Conservation (phyloP, 1,140 invertebrate genomes). For the Caenorhabditis brenneri region DNA sequence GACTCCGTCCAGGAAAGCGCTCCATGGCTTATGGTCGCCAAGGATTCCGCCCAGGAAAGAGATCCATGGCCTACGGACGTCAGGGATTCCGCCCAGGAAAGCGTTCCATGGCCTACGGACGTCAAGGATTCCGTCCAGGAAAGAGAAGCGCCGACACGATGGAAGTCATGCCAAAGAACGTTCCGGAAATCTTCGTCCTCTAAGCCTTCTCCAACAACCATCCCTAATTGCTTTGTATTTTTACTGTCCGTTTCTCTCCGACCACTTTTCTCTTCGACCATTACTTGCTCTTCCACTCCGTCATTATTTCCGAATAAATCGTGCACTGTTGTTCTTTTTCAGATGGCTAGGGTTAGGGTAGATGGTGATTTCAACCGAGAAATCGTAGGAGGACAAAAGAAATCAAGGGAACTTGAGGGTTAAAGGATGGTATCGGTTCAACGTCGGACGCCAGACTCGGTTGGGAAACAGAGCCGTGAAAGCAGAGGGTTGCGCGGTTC, state of each 20-base stretch:
- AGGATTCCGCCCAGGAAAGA: constrained; percentile 55
- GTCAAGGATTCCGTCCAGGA: constrained; percentile 55
- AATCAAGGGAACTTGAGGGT: too few relatives aligned
- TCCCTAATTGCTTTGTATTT: background rate
- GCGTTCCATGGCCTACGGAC: constrained; percentile 51
- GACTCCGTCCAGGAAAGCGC: constrained; percentile 56
- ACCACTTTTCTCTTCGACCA: background rate
- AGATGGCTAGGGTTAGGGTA: too few relatives aligned
- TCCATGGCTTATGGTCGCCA: constrained; percentile 48
- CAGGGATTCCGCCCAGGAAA: constrained; percentile 55
- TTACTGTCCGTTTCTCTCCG: too few relatives aligned
- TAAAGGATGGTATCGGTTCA: too few relatives aligned
- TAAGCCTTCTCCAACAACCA: background rate
- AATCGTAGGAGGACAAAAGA: background rate
- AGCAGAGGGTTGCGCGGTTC: too few relatives aligned
- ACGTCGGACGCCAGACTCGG: too few relatives aligned
- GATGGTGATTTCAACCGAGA: too few relatives aligned
- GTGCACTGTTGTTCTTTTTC: background rate
- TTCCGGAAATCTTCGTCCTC: background rate
- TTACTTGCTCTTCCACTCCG: too few relatives aligned
- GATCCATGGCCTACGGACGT: constrained; percentile 50
- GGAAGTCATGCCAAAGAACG: background rate
- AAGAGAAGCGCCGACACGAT: constrained; percentile 42
- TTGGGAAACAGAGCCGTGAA: too few relatives aligned
- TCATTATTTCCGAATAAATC: background rate